These are phyloP conservation scores for Hippasteria phrygiana DNA, from an alignment of 53 echinoderm and acorn worm genomes.

Conservation along the genomic window DNA sequence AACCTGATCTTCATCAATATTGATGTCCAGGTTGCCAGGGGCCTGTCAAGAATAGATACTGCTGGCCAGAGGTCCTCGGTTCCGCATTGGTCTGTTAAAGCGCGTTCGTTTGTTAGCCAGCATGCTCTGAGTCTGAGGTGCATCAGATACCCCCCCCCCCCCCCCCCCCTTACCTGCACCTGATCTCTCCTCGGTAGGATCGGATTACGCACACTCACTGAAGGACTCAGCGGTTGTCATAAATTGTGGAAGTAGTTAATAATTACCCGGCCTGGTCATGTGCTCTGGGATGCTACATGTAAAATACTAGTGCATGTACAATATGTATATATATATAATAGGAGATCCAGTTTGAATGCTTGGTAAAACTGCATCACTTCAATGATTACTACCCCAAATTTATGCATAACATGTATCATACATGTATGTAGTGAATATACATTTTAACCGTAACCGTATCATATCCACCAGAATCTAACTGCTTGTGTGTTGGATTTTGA, in stretches of 20 bases:
- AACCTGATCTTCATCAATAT: slow-evolving; percentile 49
- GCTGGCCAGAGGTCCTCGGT: not conserved
- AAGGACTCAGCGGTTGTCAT: slow-evolving; percentile 20
- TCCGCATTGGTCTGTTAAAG: no score
- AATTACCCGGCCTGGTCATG: slow-evolving; percentile 40
- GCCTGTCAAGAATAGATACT: slow-evolving; percentile 5
- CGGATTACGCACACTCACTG: slow-evolving; percentile 26
- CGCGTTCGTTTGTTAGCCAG: not conserved
- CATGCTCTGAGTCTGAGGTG: not conserved
- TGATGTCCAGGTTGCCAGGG: slow-evolving; percentile 15
- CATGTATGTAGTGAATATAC: no score
- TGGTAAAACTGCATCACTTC: not conserved
- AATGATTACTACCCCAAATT: no score
- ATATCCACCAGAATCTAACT: no score
- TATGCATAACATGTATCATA: no score
- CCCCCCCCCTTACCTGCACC: slow-evolving; percentile 31
- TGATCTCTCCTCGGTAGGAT: slow-evolving; percentile 30
- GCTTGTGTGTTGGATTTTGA: no score
- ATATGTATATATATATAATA: not conserved
- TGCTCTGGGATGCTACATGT: not conserved
- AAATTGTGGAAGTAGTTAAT: slow-evolving; percentile 38
- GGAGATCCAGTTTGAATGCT: not conserved
- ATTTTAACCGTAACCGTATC: no score
- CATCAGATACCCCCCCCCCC: slow-evolving; percentile 34
- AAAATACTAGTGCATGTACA: no score